phyloP scores from a whole-genome alignment of 2,797 vertebrate genomes.

The Huso huso region DNA sequence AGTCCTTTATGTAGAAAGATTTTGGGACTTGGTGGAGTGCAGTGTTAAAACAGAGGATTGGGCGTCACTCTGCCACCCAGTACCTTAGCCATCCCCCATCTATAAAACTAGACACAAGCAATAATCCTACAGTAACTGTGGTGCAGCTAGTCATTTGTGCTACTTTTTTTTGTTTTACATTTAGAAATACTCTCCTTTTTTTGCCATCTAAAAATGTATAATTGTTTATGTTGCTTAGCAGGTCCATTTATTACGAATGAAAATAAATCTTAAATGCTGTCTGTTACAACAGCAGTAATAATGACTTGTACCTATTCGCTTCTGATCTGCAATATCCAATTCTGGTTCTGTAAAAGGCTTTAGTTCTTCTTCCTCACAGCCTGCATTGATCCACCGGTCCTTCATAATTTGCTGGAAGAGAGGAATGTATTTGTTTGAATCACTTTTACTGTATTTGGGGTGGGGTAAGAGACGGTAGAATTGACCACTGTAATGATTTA shows the following conservation, averaged over 20 bases:
- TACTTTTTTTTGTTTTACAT: no score
- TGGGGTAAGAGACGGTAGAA: no score
- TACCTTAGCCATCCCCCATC: no score
- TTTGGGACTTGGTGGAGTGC: no score
- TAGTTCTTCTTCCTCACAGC: slow-evolving; percentile 93
- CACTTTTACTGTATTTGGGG: no score
- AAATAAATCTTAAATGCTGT: background rate
- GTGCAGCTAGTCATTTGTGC: no score
- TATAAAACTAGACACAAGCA: no score
- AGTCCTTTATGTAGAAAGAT: no score
- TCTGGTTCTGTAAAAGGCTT: slow-evolving; percentile 92
- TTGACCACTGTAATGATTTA: no score
- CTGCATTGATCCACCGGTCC: slow-evolving; percentile 96
- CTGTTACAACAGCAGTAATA: background rate
- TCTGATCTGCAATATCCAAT: slow-evolving; percentile 91
- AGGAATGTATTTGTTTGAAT: background rate
- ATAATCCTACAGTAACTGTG: no score
- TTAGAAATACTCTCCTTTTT: background rate
- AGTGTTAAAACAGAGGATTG: no score
- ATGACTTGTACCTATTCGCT: slow-evolving; percentile 80
- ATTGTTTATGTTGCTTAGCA: background rate
- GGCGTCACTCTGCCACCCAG: no score
- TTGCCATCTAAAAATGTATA: background rate
- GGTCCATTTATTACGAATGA: background rate
- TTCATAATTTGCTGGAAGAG: slow-evolving; percentile 92